Evolutionary conservation across 2,797 vertebrate species (phyloP).

Genomic region (Trachurus trachurus): DNA sequence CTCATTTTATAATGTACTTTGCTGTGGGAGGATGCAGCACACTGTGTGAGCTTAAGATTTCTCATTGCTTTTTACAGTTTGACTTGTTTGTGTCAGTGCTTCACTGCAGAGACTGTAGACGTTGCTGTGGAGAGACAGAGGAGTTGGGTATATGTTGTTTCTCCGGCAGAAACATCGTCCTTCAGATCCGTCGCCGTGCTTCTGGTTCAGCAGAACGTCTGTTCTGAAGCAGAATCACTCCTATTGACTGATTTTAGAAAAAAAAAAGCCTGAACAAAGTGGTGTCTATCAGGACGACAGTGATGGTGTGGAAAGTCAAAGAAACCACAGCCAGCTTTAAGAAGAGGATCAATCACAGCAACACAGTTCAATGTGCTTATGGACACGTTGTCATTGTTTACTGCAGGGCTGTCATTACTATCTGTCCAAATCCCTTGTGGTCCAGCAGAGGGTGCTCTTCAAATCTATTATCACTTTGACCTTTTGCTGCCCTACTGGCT

Average conservation of each 20-base stretch:
- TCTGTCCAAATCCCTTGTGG: background rate
- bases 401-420: background rate
- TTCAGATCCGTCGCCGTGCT: background rate
- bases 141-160: background rate
- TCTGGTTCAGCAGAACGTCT: background rate
- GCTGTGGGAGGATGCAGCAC: slow-evolving; percentile 33
- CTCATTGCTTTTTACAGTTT: background rate
- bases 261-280: background rate
- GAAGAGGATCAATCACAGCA: background rate
- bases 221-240: background rate
- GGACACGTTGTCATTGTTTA: background rate
- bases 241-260: background rate
- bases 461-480: background rate
- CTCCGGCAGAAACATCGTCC: slow-evolving; percentile 11
- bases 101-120: background rate
- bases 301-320: background rate
- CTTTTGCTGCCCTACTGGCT: background rate
- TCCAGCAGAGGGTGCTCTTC: background rate
- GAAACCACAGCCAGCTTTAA: background rate
- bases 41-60: background rate
- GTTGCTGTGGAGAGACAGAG: background rate
- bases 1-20: slow-evolving; percentile 58
- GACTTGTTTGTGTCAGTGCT: slow-evolving; percentile 16
- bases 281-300: background rate
- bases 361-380: background rate